Evolutionary conservation across 1,140 invertebrate species (phyloP), one percentile per base, ranked within the genome.

Genomic region (Marisa cornuarietis): DNA sequence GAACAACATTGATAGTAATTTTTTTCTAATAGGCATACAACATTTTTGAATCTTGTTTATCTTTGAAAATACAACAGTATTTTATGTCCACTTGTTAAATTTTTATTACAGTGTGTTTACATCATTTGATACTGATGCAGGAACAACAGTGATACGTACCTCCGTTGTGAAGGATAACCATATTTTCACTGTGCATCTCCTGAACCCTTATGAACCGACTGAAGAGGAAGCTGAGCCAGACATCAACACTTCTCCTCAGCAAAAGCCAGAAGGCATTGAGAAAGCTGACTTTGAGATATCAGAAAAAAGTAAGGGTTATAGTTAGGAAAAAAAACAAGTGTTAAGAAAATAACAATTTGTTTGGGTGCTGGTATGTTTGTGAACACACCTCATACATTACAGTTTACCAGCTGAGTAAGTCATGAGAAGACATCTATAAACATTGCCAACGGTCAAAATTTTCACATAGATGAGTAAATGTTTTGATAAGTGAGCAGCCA

Each of bases 81-180:
- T 20, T 76, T 20, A 62, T 62, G 31, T 42, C 6, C 3, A 42
- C 31, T 42, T 42, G 31, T 42, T 42, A 42, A 42, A 42, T 42
- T 42, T 42, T 42, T 42, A 42, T 42, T 42, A 42, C 31, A 24
- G 52, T 66, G 6, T 78, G 65, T 78, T 31, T 79, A 31, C 8
- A 14, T 71, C 1, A 61, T n/a, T 80, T 22, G 16, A 71, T 77
- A 72, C 14, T 49, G 20, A 58, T 79, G 5, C 79, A 90, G 89
- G 88, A 26, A 86, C 87, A 51, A 84, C 83, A n/a, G 74, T 80
- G 79, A 85, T 91, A 0, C 86, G 85, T 26, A 86, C 87, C 11
- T 81, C 85, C 49, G 85, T 91, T 10, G 54, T 90, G 71, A 91
- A 91, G 77, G 89, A 91, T 83, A 89, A 87, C n/a, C 90, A 91